Conservation (phyloP, 2,888 invertebrate genomes). For the Ferrisia virgata region DNA sequence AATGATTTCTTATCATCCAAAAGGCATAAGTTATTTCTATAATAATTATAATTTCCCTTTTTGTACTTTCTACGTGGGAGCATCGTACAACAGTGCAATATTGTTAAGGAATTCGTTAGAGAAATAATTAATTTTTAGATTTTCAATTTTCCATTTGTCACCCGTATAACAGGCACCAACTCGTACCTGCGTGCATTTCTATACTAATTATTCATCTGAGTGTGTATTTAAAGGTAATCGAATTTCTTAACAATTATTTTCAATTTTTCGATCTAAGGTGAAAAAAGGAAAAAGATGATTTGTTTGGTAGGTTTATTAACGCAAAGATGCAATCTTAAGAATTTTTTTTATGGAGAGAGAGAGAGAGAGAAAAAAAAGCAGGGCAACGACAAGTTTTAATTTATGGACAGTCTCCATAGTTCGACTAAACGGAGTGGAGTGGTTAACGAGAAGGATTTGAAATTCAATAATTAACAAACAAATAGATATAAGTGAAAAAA, state of each 20-base stretch:
- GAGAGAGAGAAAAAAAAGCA: background rate
- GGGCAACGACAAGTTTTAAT: background rate
- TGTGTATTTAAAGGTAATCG: background rate
- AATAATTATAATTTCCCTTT: constrained; percentile 19
- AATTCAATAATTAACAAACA: too few species aligned
- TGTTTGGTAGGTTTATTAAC: background rate
- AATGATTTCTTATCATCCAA: constrained; percentile 3
- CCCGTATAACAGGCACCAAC: background rate
- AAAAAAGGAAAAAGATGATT: background rate
- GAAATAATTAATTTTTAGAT: constrained; percentile 20
- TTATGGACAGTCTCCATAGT: too few species aligned
- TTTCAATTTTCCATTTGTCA: constrained; percentile 14
- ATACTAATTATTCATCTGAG: background rate
- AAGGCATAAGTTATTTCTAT: constrained; percentile 8
- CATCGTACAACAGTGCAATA: background rate
- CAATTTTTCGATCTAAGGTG: background rate
- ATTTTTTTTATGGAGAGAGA: too few species aligned
- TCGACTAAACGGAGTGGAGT: too few species aligned
- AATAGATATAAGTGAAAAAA: too few species aligned
- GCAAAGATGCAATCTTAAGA: background rate
- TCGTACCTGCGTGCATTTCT: background rate
- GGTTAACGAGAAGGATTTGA: too few species aligned
- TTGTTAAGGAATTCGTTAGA: constrained; percentile 10
- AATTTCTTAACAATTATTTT: constrained; percentile 20
- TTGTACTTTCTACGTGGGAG: background rate